These are phyloP conservation scores for Tetraneura akinire DNA, from an alignment of 1,140 invertebrate species.

Conservation along the genomic window DNA sequence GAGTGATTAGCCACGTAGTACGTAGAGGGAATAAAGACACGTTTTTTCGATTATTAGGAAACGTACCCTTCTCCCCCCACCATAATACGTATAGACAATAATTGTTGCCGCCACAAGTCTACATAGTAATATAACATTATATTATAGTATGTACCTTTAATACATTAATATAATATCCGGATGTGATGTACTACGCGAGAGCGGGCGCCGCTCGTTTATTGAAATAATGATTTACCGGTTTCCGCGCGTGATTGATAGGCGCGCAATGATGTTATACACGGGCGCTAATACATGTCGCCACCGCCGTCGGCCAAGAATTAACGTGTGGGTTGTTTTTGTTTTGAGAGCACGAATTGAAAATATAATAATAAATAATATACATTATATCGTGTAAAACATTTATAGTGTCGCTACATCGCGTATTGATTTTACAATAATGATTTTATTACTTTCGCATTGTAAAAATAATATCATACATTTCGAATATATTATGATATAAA, in stretches of 20 bases:
- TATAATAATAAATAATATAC: too few relatives aligned
- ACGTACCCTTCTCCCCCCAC: neutral
- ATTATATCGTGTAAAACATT: too few relatives aligned
- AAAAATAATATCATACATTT: too few relatives aligned
- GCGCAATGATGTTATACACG: neutral
- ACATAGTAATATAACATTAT: neutral
- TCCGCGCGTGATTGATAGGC: constrained; percentile 40
- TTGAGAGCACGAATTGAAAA: too few relatives aligned
- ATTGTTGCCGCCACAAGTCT: neutral
- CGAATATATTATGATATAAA: too few relatives aligned
- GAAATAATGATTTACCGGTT: constrained; percentile 50
- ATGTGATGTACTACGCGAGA: neutral
- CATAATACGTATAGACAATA: neutral
- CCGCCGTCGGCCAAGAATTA: neutral
- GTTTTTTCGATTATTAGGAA: constrained; percentile 46
- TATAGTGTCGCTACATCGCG: too few relatives aligned
- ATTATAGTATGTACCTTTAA: neutral
- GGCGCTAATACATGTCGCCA: constrained; percentile 35
- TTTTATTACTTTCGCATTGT: too few relatives aligned
- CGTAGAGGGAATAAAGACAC: neutral
- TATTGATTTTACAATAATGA: too few relatives aligned
- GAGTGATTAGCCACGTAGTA: too few relatives aligned
- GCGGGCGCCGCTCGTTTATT: constrained; percentile 31
- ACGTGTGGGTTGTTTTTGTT: constrained; percentile 2
- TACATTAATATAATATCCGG: neutral